Conservation (phyloP, 1,140 invertebrate genomes). For the Zaprionus capensis region DNA sequence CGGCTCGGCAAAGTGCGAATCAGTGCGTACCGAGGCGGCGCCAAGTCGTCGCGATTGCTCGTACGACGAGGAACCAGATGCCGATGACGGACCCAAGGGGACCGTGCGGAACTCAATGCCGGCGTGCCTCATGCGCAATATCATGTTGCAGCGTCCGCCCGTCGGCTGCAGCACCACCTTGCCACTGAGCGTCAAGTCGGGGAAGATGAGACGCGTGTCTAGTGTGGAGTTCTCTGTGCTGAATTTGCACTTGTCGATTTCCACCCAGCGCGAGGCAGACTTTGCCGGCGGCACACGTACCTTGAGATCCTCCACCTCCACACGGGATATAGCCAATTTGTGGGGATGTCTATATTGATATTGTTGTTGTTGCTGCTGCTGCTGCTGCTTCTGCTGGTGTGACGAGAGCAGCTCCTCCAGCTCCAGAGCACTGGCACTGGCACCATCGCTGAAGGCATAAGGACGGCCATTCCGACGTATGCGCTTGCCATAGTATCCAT, state of each 20-base stretch:
- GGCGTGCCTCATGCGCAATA: conserved; percentile 89
- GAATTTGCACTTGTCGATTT: conserved; percentile 90
- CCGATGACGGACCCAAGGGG: conserved; percentile 59
- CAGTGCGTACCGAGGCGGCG: conserved; percentile 90
- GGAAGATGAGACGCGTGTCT: conserved; percentile 90
- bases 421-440: conserved; percentile 46
- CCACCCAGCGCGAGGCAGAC: conserved; percentile 86
- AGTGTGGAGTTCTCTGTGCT: conserved; percentile 90
- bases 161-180: conserved; percentile 87
- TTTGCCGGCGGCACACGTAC: conserved; percentile 86
- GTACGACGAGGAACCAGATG: conserved; percentile 25
- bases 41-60: conserved; percentile 85
- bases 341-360: conserved; percentile 66
- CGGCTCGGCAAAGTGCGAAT: conserved; percentile 92
- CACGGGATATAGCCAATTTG: conserved; percentile 69
- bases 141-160: conserved; percentile 90
- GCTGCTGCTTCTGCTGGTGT: conserved; percentile 43
- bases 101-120: conserved; percentile 89
- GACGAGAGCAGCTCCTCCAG: conserved; percentile 62
- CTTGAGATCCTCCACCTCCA: conserved; percentile 85
- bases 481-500: conserved; percentile 67
- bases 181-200: conserved; percentile 91
- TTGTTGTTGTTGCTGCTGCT: conserved; percentile 45
- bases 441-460: conserved; percentile 34
- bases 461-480: conserved; percentile 59